phyloP scores from a whole-genome alignment of 37 sponge, comb jelly and placozoan species.

The Beroe ovata region DNA sequence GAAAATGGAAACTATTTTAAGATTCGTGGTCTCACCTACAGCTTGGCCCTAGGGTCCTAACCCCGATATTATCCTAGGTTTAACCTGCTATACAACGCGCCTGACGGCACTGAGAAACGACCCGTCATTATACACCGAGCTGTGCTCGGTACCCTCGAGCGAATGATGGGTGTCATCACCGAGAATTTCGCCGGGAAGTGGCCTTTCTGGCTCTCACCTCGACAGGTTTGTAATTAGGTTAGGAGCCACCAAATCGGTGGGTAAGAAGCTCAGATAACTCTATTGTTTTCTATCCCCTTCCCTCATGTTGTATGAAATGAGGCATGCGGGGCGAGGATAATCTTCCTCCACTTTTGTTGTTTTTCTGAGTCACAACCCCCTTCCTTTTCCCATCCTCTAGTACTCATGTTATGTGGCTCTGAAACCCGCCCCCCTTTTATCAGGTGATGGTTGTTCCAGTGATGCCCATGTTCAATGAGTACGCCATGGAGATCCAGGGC shows the following conservation, averaged over 20 bases:
- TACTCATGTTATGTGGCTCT: no score
- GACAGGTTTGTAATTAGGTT: conserved; percentile 73
- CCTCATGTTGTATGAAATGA: no score
- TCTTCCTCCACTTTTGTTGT: not conserved
- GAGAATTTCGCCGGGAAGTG: conserved; percentile 97
- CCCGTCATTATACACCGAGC: conserved; percentile 98
- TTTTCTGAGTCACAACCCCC: not conserved
- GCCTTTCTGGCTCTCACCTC: conserved; percentile 99
- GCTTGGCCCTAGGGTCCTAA: no score
- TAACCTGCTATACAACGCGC: conserved; percentile 36
- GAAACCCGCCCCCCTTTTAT: no score
- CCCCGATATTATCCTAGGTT: conserved; percentile 30
- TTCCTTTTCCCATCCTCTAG: not conserved
- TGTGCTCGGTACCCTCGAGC: conserved; percentile 93
- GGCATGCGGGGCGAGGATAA: no score
- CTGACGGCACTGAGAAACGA: conserved; percentile 70
- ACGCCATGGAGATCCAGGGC: conserved; percentile 72
- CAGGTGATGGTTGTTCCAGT: conserved; percentile 87
- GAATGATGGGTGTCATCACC: conserved; percentile 93
- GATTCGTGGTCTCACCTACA: no score
- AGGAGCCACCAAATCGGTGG: no score
- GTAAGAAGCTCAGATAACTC: no score
- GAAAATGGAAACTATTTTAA: no score
- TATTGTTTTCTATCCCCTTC: no score
- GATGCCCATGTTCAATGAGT: conserved; percentile 83